phyloP scores from a whole-genome alignment of 1,140 invertebrate species.

The Psilanteris sp. region DNA sequence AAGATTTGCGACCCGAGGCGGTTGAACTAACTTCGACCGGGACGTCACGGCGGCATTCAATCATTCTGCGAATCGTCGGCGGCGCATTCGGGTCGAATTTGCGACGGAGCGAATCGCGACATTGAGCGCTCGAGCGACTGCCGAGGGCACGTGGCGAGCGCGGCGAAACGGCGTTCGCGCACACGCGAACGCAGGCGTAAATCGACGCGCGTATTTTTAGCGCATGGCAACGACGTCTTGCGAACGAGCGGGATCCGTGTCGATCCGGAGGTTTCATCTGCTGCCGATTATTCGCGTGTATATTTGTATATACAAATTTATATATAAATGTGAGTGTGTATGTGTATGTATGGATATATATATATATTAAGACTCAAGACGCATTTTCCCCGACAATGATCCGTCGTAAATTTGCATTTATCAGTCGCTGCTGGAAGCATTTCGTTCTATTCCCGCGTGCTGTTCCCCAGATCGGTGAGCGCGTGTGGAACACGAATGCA shows the following conservation, averaged over 20 bases:
- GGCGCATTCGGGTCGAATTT: constrained; percentile 2
- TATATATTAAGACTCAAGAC: too few species aligned
- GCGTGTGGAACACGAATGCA: too few species aligned
- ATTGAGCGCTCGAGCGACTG: neutral
- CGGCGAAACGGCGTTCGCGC: constrained; percentile 8
- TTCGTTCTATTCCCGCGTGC: too few species aligned
- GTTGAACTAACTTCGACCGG: constrained; percentile 1
- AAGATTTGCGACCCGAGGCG: neutral
- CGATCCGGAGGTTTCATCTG: constrained; percentile 23
- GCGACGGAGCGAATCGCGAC: neutral
- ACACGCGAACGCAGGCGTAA: constrained; percentile 24
- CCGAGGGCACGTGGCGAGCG: constrained; percentile 9
- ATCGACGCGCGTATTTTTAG: constrained; percentile 18
- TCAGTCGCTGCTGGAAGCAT: too few species aligned
- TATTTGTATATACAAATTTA: too few species aligned
- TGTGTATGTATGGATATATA: too few species aligned
- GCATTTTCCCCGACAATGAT: too few species aligned
- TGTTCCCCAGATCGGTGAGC: too few species aligned
- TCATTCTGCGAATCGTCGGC: neutral
- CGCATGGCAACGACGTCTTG: constrained; percentile 14
- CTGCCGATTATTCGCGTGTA: constrained; percentile 8
- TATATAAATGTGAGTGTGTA: too few species aligned
- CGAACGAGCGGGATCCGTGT: constrained; percentile 19
- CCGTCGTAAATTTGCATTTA: too few species aligned
- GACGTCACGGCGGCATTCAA: neutral